Base-by-base conservation (phyloP, 2,113 vertebrate species). In the Osmerus mordax region DNA sequence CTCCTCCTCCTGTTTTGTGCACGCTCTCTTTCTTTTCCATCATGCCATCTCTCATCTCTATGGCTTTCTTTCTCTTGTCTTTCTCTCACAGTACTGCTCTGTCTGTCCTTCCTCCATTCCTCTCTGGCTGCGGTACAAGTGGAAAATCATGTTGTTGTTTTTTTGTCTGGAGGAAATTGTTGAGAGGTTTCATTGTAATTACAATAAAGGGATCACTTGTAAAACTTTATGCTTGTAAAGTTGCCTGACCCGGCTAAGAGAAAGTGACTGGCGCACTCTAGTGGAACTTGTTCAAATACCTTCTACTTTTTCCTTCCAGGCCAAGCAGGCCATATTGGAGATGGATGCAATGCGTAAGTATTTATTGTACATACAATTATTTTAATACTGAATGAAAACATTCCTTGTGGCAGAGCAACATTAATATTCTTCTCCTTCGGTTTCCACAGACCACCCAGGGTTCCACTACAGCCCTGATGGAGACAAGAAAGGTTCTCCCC, bases 331-430 rank as follows among this genome's bases (percentile, higher is more conserved):
- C 28, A 97, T 99, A 92, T 88, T 99, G 25, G 97, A 99, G 87
- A 99, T 99, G 97, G 97, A 99, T 88, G 94, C 95, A 36, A 92
- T 94, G 78, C 91, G 97, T 99, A 94, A 98, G 97, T 97, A 23
- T 73, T 32, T 67, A 68, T 41, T 72, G 23, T 16, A 51, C 2
- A 32, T 62, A 61, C 18, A 12, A 16, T 67, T 67, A 19, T 65
- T 9, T 65, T 32, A 3, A 11, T n/a, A 51, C 51, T 52, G 4
- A 66, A 65, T 56, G n/a, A 56, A 56, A 52, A 66, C 18, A 41
- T 66, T n/a, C 4, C 11, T n/a, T 68, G n/a, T 25, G n/a, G 66
- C 51, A 68, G 19, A 60, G 58, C 58, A 60, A 19, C 21, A 21
- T 18, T 60, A 21, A 18, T 60, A 11, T 60, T 60, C 18, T 41